Base-by-base conservation (phyloP, 2,888 invertebrate species). In the Heliothis peltigera region DNA sequence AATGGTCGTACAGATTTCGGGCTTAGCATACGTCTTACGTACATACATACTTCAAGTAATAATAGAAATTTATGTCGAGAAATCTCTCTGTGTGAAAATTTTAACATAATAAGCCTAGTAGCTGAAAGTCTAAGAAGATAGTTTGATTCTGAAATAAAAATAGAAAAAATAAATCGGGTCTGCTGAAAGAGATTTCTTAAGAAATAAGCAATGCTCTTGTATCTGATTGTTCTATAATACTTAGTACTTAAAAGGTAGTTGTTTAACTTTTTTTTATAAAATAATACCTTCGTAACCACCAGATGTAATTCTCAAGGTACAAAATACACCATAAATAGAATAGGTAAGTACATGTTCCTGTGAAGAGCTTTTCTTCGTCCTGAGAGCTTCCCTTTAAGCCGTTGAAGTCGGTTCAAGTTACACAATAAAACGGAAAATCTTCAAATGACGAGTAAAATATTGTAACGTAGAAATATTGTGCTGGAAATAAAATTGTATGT, bases 321-420 rank as follows among this genome's bases (percentile, higher is more conserved):
- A 0, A 32, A 53, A 47, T 62, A 19, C 39, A 10, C 1, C 22
- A 6, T 21, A 46, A 22, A 42, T 42, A 32, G 7, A 42, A 42
- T n/a, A 32, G n/a, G n/a, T n/a, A n/a, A n/a, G n/a, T n/a, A n/a
- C 10, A 18, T 22, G 22, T 22, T 4, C 15, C 8, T 12, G 5
- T 67, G 63, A 67, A 71, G 19, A 71, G 66, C 71, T 67, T 67
- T 63, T 10, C 64, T 43, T 1, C 18, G n/a, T n/a, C n/a, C n/a
- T n/a, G n/a, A n/a, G n/a, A n/a, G n/a, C n/a, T n/a, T n/a, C n/a
- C n/a, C n/a, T 15, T 42, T 62, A 51, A 44, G 70, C 15, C 8
- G 10, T 42, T 15, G 18, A 1, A 32, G 32, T 22, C 8, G 22
- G 7, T 42, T n/a, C 42, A 5, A 42, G 42, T 6, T 42, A 42